Conservation (phyloP, 1,140 invertebrate species). For the Phthorimaea operculella region DNA sequence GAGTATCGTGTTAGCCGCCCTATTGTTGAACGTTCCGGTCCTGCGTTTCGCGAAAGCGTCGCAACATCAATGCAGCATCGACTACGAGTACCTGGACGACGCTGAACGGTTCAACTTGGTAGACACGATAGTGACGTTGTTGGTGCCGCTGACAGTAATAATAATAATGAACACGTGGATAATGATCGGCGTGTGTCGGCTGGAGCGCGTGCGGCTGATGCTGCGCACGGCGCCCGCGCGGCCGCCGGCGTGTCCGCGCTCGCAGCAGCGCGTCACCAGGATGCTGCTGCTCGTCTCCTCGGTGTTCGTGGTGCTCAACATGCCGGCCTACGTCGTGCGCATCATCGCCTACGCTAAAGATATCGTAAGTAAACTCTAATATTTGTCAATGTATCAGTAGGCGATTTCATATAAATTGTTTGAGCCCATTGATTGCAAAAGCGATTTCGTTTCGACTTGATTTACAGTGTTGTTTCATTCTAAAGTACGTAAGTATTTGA, state of each 20-base stretch:
- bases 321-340: slow-evolving; percentile 77
- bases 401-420: no score
- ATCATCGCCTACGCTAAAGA: slow-evolving; percentile 68
- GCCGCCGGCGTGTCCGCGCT: slow-evolving; percentile 30
- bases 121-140: slow-evolving; percentile 78
- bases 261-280: slow-evolving; percentile 80
- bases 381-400: no score
- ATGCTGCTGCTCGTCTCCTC: slow-evolving; percentile 85
- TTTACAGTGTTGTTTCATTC: no score
- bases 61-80: slow-evolving; percentile 45
- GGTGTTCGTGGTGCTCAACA: slow-evolving; percentile 81
- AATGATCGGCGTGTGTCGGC: slow-evolving; percentile 69
- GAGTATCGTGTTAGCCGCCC: slow-evolving; percentile 64
- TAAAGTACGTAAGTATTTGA: no score
- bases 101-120: slow-evolving; percentile 74
- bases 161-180: slow-evolving; percentile 79
- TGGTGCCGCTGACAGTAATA: slow-evolving; percentile 77
- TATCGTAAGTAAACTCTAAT: slow-evolving; percentile 32
- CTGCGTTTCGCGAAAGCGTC: slow-evolving; percentile 65
- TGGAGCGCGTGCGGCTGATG: slow-evolving; percentile 34
- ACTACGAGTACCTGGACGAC: slow-evolving; percentile 60
- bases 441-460: no score
- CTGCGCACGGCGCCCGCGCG: slow-evolving; percentile 24
- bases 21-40: slow-evolving; percentile 73
- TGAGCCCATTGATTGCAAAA: no score